A percentile compares a stretch with the other conserved stretches of the same genome.
These are phyloP conservation scores for Lontra canadensis DNA, from an alignment of 2,113 vertebrate species.

Conservation along the genomic window DNA sequence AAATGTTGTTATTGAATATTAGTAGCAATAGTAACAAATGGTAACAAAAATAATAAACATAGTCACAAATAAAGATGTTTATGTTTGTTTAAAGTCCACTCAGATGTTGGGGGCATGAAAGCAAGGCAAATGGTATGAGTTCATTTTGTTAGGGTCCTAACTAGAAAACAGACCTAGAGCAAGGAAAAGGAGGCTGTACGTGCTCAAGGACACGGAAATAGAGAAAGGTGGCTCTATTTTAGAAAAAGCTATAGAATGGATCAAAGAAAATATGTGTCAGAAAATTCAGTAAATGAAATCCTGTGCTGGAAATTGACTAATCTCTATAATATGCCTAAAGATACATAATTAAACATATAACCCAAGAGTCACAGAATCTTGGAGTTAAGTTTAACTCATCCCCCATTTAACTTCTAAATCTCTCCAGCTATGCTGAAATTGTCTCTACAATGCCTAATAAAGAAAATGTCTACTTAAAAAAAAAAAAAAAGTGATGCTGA, in stretches of 20 bases:
- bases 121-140: background rate
- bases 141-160: background rate
- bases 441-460: background rate
- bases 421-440: background rate
- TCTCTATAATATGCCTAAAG: background rate
- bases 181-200: background rate
- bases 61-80: background rate
- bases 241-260: background rate
- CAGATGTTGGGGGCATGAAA: background rate
- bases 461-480: background rate
- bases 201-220: background rate
- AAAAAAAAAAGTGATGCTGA: background rate
- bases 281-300: background rate
- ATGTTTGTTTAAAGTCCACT: background rate
- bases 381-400: background rate
- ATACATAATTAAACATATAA: background rate
- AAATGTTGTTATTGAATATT: background rate
- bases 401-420: background rate
- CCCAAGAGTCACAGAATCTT: background rate
- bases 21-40: background rate
- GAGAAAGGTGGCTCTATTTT: background rate
- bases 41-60: background rate
- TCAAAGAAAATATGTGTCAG: background rate
- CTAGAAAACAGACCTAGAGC: background rate
- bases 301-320: background rate